A percentile compares a stretch with the other conserved stretches of the same genome.
Conservation (phyloP, 2,797 vertebrate species). For the Lerista edwardsae region DNA sequence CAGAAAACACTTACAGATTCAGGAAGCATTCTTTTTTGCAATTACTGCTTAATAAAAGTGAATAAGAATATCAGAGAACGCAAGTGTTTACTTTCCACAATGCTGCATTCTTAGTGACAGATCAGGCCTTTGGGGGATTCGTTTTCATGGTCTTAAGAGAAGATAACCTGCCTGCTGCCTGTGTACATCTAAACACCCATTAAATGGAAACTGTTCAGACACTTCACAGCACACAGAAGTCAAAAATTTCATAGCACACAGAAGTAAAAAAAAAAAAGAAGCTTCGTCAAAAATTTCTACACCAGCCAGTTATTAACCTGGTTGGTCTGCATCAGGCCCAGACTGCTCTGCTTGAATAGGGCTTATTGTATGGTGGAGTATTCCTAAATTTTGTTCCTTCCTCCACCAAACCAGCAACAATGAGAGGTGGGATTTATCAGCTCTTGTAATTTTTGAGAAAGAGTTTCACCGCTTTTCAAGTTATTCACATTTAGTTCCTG, state of each 20-base stretch:
- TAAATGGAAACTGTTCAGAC: not conserved
- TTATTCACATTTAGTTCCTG: not conserved
- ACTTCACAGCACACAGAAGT: not conserved
- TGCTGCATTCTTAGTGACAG: not conserved
- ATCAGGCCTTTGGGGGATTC: not conserved
- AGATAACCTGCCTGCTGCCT: not conserved
- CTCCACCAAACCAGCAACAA: too few relatives aligned
- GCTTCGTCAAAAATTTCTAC: not conserved
- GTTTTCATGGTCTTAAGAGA: not conserved
- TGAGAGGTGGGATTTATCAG: not conserved
- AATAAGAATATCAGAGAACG: slow-evolving; percentile 30
- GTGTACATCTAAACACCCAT: not conserved
- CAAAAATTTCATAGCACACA: too few relatives aligned
- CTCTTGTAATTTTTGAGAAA: not conserved
- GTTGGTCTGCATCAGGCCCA: not conserved
- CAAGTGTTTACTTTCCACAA: not conserved
- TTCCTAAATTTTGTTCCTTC: not conserved
- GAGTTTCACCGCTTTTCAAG: not conserved
- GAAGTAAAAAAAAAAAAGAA: too few relatives aligned
- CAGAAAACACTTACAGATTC: not conserved
- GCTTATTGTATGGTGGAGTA: not conserved
- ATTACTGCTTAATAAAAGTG: slow-evolving; percentile 16
- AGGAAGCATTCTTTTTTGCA: slow-evolving; percentile 17
- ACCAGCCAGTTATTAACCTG: not conserved
- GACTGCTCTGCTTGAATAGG: not conserved